Conservation (phyloP, 2,888 invertebrate species). For the Nomada ruficornis region DNA sequence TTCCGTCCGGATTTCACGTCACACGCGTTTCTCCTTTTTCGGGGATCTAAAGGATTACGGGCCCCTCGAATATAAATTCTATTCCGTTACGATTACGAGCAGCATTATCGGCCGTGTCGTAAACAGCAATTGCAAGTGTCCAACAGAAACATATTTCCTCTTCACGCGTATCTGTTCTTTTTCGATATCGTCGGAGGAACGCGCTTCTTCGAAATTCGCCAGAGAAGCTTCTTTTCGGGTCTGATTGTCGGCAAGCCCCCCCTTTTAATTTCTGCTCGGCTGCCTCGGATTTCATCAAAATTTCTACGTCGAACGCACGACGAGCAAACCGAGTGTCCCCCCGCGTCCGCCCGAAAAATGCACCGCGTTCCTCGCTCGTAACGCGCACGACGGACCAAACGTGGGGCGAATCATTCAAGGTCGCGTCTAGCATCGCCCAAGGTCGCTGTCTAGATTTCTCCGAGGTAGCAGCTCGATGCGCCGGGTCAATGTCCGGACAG, state of each 20-base stretch:
- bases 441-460: constrained; percentile 49
- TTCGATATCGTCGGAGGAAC: background rate
- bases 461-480: constrained; percentile 47
- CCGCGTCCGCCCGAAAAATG: background rate
- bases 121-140: constrained; percentile 41
- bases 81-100: constrained; percentile 49
- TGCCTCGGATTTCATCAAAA: constrained; percentile 61
- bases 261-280: constrained; percentile 61
- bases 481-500: constrained; percentile 62
- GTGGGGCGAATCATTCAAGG: constrained; percentile 58
- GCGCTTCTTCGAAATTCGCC: constrained; percentile 24
- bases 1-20: constrained; percentile 62
- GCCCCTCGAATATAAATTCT: constrained; percentile 47
- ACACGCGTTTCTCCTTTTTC: constrained; percentile 70
- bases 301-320: constrained; percentile 44
- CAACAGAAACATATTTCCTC: background rate
- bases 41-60: constrained; percentile 56
- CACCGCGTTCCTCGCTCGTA: background rate
- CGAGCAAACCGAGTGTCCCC: constrained; percentile 24
- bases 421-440: constrained; percentile 58
- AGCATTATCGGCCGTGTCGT: constrained; percentile 33
- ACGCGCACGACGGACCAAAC: background rate
- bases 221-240: constrained; percentile 44
- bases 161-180: background rate
- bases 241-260: constrained; percentile 34